Evolutionary conservation across 2,113 vertebrate species (phyloP).

Genomic region (Chloroceryle aenea): DNA sequence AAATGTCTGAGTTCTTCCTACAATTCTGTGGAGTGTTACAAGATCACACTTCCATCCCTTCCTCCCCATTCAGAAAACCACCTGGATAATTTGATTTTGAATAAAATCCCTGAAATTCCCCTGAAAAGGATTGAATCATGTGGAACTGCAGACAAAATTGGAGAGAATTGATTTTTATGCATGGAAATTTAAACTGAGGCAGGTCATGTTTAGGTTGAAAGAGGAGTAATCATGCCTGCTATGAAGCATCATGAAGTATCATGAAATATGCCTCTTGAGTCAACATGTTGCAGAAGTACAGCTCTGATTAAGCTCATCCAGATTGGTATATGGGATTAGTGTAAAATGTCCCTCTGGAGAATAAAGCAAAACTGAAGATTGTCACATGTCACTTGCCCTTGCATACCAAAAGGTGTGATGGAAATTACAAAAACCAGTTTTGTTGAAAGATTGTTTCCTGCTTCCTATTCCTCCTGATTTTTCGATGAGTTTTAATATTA

Average conservation of each 20-base stretch:
- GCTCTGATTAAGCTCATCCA: not conserved
- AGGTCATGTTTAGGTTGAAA: not conserved
- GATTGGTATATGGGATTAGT: not conserved
- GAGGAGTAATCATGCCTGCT: not conserved
- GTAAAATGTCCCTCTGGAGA: accelerated
- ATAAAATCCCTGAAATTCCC: not conserved
- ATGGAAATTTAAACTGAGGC: not conserved
- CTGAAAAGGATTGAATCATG: not conserved
- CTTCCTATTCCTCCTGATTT: not conserved
- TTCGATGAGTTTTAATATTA: not conserved
- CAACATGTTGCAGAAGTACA: not conserved
- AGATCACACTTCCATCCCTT: not conserved
- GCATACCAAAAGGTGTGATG: not conserved
- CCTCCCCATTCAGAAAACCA: not conserved
- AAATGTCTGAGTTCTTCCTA: not conserved
- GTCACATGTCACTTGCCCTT: not conserved
- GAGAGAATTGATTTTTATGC: not conserved
- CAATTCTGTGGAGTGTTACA: not conserved
- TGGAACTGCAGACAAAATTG: not conserved
- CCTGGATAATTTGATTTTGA: not conserved
- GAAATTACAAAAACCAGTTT: not conserved
- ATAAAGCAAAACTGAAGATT: not conserved
- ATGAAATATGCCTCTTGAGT: not conserved
- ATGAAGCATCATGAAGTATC: not conserved
- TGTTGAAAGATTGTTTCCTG: not conserved